Base-by-base conservation (phyloP, 2,888 invertebrate genomes). In the Chelonus formosanus region DNA sequence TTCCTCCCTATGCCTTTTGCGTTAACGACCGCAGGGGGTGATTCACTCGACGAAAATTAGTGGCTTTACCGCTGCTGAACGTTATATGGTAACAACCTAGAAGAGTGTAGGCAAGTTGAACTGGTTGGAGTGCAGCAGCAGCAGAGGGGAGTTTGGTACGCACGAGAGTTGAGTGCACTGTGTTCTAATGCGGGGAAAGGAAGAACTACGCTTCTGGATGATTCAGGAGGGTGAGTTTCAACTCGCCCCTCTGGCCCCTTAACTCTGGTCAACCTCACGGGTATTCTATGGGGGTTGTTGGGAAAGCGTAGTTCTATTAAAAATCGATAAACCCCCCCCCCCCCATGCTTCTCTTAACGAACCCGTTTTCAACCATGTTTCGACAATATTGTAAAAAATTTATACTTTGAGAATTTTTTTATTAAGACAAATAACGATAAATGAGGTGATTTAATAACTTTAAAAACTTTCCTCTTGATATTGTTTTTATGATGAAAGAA, bases 11-110 rank as follows among this genome's bases (percentile, higher is more conserved):
- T 65, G 56, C 47, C 35, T 59, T 55, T 32, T 31, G 35, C 67
- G 68, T 61, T 59, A 53, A 62, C 61, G 60, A 55, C 56, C 6
- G 5, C 6, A 50, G 63, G 10, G 43, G 66, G 60, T 71, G 73
- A 74, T 68, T 74, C 73, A 74, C 69, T 72, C 63, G 71, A 48
- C 63, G 67, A 69, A 68, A 75, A 74, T 72, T 73, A 68, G 71
- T 65, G 68, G 60, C 32, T 50, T 31, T 43, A 50, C 36, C 60
- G 31, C 5, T 57, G 44, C 20, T 40, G 6, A 57, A 32, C 8
- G 57, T 40, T 40, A 57, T 45, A 32, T 57, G 40, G 57, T 57
- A 40, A 44, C 57, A 45, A 32, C 7, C 44, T 43, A n/a, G 43
- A 10, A 31, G 40, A 20, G 57, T 45, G 6, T 6, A 40, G 35